phyloP scores from a whole-genome alignment of 1,140 invertebrate genomes.

The Ostrea edulis region DNA sequence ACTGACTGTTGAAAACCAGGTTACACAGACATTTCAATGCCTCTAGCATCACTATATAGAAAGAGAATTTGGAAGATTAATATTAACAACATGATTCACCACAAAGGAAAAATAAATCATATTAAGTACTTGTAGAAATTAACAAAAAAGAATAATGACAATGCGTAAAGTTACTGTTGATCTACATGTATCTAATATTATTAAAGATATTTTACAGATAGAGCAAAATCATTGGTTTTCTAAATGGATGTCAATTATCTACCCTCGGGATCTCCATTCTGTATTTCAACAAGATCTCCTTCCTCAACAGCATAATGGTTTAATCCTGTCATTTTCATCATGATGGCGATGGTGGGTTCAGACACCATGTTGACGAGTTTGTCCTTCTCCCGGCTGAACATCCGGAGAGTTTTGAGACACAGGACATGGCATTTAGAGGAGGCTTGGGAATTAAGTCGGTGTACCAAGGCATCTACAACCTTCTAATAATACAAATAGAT shows the following conservation, averaged over 20 bases:
- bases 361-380: constrained; percentile 72
- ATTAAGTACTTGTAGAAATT: neutral
- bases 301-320: constrained; percentile 70
- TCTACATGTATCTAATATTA: too few species aligned
- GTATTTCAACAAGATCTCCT: constrained; percentile 68
- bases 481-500: neutral
- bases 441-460: constrained; percentile 61
- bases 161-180: too few species aligned
- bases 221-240: neutral
- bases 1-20: constrained; percentile 89
- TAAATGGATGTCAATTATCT: neutral
- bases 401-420: constrained; percentile 74
- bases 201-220: too few species aligned
- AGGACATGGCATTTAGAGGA: constrained; percentile 66
- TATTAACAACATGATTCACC: neutral
- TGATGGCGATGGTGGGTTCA: constrained; percentile 68
- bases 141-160: too few species aligned
- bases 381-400: constrained; percentile 77
- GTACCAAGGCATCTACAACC: constrained; percentile 65
- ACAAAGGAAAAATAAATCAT: neutral
- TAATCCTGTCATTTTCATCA: constrained; percentile 74
- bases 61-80: neutral
- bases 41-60: constrained; percentile 84
- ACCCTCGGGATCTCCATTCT: constrained; percentile 58
- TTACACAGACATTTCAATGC: constrained; percentile 94